Evolutionary conservation across 2,888 invertebrate species (phyloP), one percentile per base, ranked within the genome.

Genomic region (Tetramorium bicarinatum): DNA sequence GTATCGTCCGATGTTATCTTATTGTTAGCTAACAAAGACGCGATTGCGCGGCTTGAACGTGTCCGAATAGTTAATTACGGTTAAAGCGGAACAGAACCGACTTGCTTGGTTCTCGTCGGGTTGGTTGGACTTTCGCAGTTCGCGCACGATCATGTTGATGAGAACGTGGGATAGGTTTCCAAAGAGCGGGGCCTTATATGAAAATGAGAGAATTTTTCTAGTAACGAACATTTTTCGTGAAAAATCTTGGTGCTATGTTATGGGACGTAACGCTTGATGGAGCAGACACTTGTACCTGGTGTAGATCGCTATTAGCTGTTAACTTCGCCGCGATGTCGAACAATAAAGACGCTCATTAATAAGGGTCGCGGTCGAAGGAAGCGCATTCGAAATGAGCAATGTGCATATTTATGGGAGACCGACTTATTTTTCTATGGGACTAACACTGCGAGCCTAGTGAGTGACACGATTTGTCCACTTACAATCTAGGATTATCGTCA

Each of bases 381-480:
- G 52, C 29, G 62, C 25, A 61, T 29, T 49, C 56, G 64, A 84
- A 77, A 44, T 79, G 82, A 61, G 69, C 82, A 71, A 83, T 71
- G 29, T 29, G 82, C 85, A 29, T 87, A 84, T 84, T 85, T 82
- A 69, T 82, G 82, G 76, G 79, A 82, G 64, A 83, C 83, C 82
- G 82, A 90, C 79, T 84, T 90, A 90, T 90, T 90, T 90, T 90
- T 90, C 87, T 90, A 90, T 85, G 74, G 62, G 56, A 56, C 4
- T 34, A 34, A 71, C 72, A 41, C 56, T 71, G 29, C 18, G 21
- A 67, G 38, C n/a, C 13, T 41, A 41, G n/a, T 67, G 29, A 64
- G 25, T 21, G 34, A 13, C 3, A n/a, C n/a, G 25, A 52, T 54
- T 77, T 54, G 18, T 59, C 15, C 34, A 47, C 15, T 69, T 69